Conservation (phyloP, 2,888 invertebrate species). For the Hemistola chrysoprasaria region DNA sequence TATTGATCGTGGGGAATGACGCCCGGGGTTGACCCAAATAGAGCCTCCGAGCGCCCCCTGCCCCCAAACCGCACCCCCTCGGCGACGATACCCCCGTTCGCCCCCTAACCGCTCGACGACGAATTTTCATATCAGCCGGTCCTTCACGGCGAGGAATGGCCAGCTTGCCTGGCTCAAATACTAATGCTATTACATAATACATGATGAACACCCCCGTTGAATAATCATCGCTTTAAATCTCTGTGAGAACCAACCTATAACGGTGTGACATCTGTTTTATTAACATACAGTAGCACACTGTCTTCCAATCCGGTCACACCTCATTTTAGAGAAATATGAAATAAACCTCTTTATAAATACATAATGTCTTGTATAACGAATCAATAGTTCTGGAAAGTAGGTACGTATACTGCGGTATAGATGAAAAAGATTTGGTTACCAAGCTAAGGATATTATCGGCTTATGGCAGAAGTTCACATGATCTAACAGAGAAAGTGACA, state of each 20-base stretch:
- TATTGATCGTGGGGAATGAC: slow-evolving; percentile 79
- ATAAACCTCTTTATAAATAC: too few relatives aligned
- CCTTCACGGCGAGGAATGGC: slow-evolving; percentile 67
- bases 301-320: too few relatives aligned
- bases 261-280: slow-evolving; percentile 31
- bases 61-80: slow-evolving; percentile 51
- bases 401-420: too few relatives aligned
- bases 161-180: slow-evolving; percentile 55
- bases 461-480: too few relatives aligned
- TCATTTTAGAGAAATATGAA: too few relatives aligned
- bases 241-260: slow-evolving; percentile 35
- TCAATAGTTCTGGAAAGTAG: too few relatives aligned
- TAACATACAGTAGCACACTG: not conserved
- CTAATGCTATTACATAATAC: slow-evolving; percentile 66
- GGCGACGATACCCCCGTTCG: slow-evolving; percentile 47
- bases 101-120: slow-evolving; percentile 60
- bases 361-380: too few relatives aligned
- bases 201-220: slow-evolving; percentile 47
- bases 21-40: slow-evolving; percentile 83
- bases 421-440: too few relatives aligned
- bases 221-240: slow-evolving; percentile 52
- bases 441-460: too few relatives aligned
- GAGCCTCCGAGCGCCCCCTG: slow-evolving; percentile 70
- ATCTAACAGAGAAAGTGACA: too few relatives aligned
- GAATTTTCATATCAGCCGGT: slow-evolving; percentile 80